Evolutionary conservation across 2,888 invertebrate genomes (phyloP).

Genomic region (Nomada ferruginata): DNA sequence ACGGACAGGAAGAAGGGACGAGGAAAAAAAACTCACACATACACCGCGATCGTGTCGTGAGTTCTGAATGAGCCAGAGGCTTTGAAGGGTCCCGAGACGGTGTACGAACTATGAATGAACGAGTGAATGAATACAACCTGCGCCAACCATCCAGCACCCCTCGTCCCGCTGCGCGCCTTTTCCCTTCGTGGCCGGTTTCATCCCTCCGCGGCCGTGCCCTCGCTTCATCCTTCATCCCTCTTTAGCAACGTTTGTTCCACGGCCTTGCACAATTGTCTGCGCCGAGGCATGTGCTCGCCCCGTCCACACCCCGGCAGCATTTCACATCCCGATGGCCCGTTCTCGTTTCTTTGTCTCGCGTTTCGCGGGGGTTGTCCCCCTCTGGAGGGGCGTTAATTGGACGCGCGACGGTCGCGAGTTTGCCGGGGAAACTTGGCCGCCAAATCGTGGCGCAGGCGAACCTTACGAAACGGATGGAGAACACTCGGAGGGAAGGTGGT

Average conservation of each 20-base stretch:
- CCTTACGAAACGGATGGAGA: conserved; percentile 10
- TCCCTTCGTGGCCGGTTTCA: conserved; percentile 48
- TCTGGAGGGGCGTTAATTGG: no score
- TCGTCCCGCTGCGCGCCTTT: conserved; percentile 40
- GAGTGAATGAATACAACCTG: conserved; percentile 82
- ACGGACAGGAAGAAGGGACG: conserved; percentile 65
- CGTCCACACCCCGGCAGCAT: not conserved
- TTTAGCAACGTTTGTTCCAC: conserved; percentile 39
- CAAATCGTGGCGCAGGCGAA: not conserved
- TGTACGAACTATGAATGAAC: conserved; percentile 79
- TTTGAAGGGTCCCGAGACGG: conserved; percentile 73
- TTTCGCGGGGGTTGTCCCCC: not conserved
- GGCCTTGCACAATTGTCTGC: conserved; percentile 41
- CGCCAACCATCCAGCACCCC: conserved; percentile 66
- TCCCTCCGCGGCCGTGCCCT: conserved; percentile 52
- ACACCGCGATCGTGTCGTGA: conserved; percentile 70
- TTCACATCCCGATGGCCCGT: not conserved
- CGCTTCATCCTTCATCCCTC: conserved; percentile 51
- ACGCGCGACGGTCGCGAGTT: no score
- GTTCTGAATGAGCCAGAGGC: conserved; percentile 76
- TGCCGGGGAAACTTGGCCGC: no score
- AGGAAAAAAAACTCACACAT: conserved; percentile 50
- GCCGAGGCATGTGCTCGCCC: conserved; percentile 31
- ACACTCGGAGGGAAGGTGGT: not conserved
- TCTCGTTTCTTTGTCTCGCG: not conserved